Evolutionary conservation across 2,888 invertebrate genomes (phyloP), one percentile per base, ranked within the genome.

Genomic region (Lobophora halterata): DNA sequence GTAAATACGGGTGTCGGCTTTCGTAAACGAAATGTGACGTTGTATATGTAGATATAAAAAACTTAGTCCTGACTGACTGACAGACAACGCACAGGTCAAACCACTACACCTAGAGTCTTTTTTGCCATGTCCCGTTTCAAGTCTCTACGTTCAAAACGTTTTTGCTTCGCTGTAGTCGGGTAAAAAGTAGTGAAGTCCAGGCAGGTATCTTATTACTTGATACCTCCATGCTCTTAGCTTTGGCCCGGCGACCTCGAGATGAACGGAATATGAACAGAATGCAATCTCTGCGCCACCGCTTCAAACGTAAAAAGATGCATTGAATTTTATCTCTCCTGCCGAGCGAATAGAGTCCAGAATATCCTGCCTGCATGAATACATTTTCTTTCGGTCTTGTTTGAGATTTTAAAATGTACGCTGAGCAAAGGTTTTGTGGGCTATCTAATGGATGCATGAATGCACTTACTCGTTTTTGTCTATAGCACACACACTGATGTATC

Each of bases 221-320:
- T 12, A 35, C 55, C 36, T 10, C 5, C 17, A 33, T 40, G 49
- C 64, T 61, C 45, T 61, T 55, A 66, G 57, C 67, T 60, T 58
- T 58, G 49, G 56, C 56, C 56, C 54, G 49, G 11, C 65, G 65
- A 73, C 72, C 73, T 59, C 67, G 57, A 60, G 67, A 67, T 74
- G 74, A 73, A 60, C 70, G 62, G 59, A 56, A 64, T 71, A 77
- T 75, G 71, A 71, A 69, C 74, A 71, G 72, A 75, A 77, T 74
- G 78, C 77, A 78, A 78, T 79, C 75, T 76, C 70, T 46, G 54
- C 49, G 41, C 44, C 55, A 42, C 55, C 49, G 54, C 50, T 60
- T 71, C 62, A 74, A 70, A 71, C 67, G 60, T 57, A 65, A 63
- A 67, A 65, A 64, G 60, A 25, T 43, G 37, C 54, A 47, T 32